Evolutionary conservation across 2,113 vertebrate genomes (phyloP), one percentile per base, ranked within the genome.

Genomic region (Tapirus terrestris): DNA sequence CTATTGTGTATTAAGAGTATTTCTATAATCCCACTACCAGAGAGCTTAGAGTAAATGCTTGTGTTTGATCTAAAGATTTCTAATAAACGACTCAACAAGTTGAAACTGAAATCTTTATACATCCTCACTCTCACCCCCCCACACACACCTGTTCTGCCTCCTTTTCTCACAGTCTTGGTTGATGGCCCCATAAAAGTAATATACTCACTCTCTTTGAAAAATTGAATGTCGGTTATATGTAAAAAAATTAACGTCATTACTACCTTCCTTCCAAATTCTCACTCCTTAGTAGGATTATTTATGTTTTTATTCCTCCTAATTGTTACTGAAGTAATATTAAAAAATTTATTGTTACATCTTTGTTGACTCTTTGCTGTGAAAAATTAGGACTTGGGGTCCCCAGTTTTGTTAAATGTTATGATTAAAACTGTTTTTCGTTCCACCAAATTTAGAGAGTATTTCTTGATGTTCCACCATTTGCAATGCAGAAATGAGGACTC

Each of bases 51-150:
- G 27, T 43, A 90, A 94, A 86, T 92, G 83, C 1, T 85, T 1
- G 6, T 43, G 43, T 86, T 95, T 89, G 60, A 92, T 77, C 82
- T 95, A 61, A 48, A 86, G 53, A 86, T 94, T 73, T 96, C 33
- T 79, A 89, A 86, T 94, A 73, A 87, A 36, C 89, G 29, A 83
- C 72, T 95, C 58, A 60, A 58, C 86, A 77, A 27, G 29, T 96
- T 85, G 85, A 51, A 95, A 20, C 39, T 61, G 29, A 84, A 95
- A 91, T 72, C 45, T 68, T 96, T 43, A 45, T 13, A 33, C 43
- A 48, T 17, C 4, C 5, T 11, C 48, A 48, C 48, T 39, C 11
- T 3, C 25, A 2, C 16, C 0, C 16, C 5, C 10, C 17, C 21
- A 77, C 20, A 73, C n/a, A 89, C 53, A 92, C 36, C 94, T 92